Base-by-base conservation (phyloP, 1,140 invertebrate genomes). In the Pseudomyrmex sp. region DNA sequence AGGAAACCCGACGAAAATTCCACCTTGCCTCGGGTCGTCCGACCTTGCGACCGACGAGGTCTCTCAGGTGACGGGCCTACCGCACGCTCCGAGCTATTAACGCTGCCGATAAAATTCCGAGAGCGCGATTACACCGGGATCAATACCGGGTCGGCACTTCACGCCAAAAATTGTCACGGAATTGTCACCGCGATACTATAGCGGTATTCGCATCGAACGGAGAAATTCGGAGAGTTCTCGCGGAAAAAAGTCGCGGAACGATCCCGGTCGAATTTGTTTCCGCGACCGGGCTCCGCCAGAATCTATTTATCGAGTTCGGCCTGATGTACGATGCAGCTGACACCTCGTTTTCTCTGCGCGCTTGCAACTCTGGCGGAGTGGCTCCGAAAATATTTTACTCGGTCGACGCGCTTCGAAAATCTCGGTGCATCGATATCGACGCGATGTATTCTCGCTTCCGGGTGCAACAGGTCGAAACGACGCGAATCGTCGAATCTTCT, bases 51-150 rank as follows among this genome's bases (percentile, higher is more conserved):
- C 70, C 59, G 62, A 35, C 26, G 35, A 68, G 63, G 73, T 2
- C 82, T 26, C 0, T 35, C 68, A 84, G 73, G 85, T 87, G 86
- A 77, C 35, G 7, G 7, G 7, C 35, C 35, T 35, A 35, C 35
- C 35, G 65, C 85, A 83, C 66, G 66, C 26, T 50, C 66, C 46
- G 23, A 46, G 85, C 23, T 66, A 87, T 88, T 87, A 83, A 82
- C 82, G 62, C n/a, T 85, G 54, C 72, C 63, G 75, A 87, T 88
- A 87, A 88, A 88, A 88, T 88, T 54, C 82, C 56, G 61, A 56
- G 84, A 56, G 84, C 80, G 77, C 79, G 77, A 44, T 48, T 35
- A 68, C 65, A 5, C 26, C 35, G 48, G 48, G 26, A 26, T 26
- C 26, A 26, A 26, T 26, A 26, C 7, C 10, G 15, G 44, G 46